These are phyloP conservation scores for Matsumurasca onukii DNA, from an alignment of 1,140 invertebrate genomes.

Conservation along the genomic window DNA sequence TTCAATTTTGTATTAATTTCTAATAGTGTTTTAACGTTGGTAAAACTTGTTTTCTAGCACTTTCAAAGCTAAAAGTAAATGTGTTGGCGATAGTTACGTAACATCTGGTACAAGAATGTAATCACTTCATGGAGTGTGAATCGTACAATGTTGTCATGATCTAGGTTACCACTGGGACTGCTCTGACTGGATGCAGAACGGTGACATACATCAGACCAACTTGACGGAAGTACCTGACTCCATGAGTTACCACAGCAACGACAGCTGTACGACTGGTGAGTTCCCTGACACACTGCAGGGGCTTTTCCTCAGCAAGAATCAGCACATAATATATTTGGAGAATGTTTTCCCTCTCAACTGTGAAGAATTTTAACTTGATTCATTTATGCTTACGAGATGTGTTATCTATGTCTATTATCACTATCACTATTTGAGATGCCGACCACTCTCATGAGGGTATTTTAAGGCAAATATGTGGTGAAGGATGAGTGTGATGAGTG, in stretches of 20 bases:
- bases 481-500: too few species aligned
- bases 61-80: background rate
- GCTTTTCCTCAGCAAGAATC: background rate
- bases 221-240: conserved; percentile 90
- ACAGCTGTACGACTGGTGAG: conserved; percentile 68
- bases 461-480: too few species aligned
- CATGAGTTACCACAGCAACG: conserved; percentile 83
- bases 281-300: background rate
- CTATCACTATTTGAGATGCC: too few species aligned
- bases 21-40: background rate
- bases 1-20: background rate
- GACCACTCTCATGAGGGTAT: too few species aligned
- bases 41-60: background rate
- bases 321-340: background rate
- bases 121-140: background rate
- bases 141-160: background rate
- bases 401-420: background rate
- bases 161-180: conserved; percentile 93
- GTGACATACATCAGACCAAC: conserved; percentile 81
- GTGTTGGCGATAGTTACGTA: background rate
- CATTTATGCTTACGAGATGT: background rate
- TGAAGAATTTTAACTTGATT: background rate
- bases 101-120: background rate
- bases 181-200: conserved; percentile 86
- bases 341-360: background rate